A percentile compares a stretch with the other conserved stretches of the same genome.
These are phyloP conservation scores for Otolemur garnettii DNA, from an alignment of 2,113 vertebrate genomes.

Conservation along the genomic window DNA sequence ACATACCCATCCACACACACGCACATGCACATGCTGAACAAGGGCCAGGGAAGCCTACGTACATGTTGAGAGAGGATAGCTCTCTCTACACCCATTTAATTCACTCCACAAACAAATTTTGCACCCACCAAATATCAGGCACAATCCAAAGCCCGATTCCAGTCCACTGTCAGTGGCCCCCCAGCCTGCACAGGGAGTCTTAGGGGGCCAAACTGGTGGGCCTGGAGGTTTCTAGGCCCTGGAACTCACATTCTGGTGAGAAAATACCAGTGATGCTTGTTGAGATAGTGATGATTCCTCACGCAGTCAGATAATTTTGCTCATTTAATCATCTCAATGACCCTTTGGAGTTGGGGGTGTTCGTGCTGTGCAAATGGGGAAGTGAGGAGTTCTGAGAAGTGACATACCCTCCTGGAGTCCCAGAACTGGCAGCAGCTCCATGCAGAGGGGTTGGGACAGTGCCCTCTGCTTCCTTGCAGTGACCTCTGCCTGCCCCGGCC, in stretches of 20 bases:
- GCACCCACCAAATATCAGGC: background rate
- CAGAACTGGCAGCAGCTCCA: background rate
- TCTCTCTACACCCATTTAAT: background rate
- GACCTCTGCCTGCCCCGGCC: background rate
- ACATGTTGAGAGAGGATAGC: background rate
- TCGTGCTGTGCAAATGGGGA: background rate
- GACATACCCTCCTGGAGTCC: accelerated
- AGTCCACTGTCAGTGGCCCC: no score
- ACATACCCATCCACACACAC: accelerated
- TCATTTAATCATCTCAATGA: background rate
- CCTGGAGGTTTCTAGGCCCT: background rate
- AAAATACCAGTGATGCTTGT: background rate
- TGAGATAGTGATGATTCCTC: background rate
- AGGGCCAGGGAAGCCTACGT: background rate
- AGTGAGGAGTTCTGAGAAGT: background rate
- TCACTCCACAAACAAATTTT: background rate
- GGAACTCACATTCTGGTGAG: background rate
- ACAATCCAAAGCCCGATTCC: no score
- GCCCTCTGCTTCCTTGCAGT: background rate
- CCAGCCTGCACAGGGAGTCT: no score
- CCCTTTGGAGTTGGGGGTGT: background rate
- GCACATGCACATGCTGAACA: background rate
- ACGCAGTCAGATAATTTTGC: background rate
- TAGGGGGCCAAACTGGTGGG: no score
- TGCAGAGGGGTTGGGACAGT: background rate